Evolutionary conservation across 2,113 vertebrate species (phyloP).

Genomic region (Apodemus sylvaticus): DNA sequence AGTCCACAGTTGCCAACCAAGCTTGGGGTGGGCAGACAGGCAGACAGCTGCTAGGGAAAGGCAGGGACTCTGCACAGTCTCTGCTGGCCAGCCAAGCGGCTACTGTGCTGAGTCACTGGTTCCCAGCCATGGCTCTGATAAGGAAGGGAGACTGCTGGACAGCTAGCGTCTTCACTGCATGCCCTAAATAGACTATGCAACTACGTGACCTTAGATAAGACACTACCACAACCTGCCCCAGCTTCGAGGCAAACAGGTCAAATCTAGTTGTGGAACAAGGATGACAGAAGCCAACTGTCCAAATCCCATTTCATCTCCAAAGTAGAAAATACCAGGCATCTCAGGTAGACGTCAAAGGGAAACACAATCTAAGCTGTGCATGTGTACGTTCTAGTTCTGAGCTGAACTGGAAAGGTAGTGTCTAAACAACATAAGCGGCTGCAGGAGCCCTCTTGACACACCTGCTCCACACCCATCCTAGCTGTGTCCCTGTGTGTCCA

Average conservation of each 20-base stretch:
- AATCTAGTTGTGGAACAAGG: neutral
- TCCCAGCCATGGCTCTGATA: constrained; percentile 15
- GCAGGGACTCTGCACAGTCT: neutral
- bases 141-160: constrained; percentile 1
- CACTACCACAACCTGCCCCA: neutral
- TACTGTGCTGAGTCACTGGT: neutral
- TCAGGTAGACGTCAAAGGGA: neutral
- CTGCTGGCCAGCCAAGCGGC: neutral
- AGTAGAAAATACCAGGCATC: neutral
- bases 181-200: neutral
- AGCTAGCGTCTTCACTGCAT: constrained; percentile 41
- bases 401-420: neutral
- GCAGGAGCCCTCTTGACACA: neutral
- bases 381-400: neutral
- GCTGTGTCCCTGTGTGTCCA: neutral
- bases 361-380: neutral
- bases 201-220: constrained; percentile 51
- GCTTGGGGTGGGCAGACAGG: constrained; percentile 3
- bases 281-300: neutral
- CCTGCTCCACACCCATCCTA: neutral
- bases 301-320: constrained; percentile 11
- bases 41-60: neutral
- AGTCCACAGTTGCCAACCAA: neutral
- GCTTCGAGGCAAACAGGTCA: neutral
- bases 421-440: neutral